phyloP scores from a whole-genome alignment of 1,140 invertebrate species.

The Trichonephila clavata region DNA sequence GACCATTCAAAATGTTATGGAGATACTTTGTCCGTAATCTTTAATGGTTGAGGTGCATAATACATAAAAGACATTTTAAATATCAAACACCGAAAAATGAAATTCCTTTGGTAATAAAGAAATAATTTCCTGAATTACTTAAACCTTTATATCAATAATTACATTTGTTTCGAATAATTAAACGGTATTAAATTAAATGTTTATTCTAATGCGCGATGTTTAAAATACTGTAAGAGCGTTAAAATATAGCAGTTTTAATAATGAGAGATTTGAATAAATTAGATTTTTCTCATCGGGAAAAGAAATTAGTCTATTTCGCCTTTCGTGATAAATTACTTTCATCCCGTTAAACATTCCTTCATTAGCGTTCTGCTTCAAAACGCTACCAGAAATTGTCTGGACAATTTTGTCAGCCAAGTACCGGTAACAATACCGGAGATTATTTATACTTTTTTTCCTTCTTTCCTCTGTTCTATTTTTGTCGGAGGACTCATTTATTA shows the following conservation, averaged over 20 bases:
- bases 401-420: background rate
- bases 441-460: background rate
- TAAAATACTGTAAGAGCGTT: background rate
- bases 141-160: background rate
- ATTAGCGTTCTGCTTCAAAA: background rate
- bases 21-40: too few relatives aligned
- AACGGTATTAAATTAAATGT: background rate
- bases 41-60: too few relatives aligned
- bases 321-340: background rate
- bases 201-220: background rate
- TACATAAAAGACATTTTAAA: too few relatives aligned
- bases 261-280: background rate
- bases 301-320: background rate
- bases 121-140: conserved; percentile 3
- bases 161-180: background rate
- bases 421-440: background rate
- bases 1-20: too few relatives aligned
- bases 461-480: background rate
- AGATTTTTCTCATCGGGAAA: background rate
- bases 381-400: background rate
- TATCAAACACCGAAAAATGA: too few relatives aligned
- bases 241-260: background rate
- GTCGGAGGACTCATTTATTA: background rate
- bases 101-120: background rate
- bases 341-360: background rate